Base-by-base conservation (phyloP, 1,140 invertebrate species). In the Tetramorium alpestre region DNA sequence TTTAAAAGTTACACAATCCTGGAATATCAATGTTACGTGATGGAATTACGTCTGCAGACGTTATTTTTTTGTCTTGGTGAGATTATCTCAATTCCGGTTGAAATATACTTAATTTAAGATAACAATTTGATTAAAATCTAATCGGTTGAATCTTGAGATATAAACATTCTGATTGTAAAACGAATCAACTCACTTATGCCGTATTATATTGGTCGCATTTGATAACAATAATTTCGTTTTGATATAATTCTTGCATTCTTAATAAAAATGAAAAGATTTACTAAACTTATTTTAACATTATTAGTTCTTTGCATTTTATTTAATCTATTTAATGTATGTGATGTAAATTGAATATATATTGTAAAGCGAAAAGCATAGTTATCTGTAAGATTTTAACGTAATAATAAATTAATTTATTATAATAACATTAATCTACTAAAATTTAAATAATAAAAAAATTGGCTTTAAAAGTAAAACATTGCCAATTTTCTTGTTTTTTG, bases 51-150 rank as follows among this genome's bases (percentile, higher is more conserved):
- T 22, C n/a, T 49, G 10, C 18, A 69, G 49, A 69, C 33, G 7
- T 69, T 49, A 69, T 49, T 69, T 69, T 69, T 25, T 13, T 25
- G 10, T 25, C 22, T 69, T 3, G 16, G 4, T 13, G 6, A 49
- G 49, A 25, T 47, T 69, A 69, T 69, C 3, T 69, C 22, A 47
- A 49, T 16, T 69, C 22, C 2, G 22, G 8, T 7, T 25, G 13
- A 69, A 69, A 28, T 69, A 25, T 4, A 16, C 13, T 69, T 3
- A 6, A n/a, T 69, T 69, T 25, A 16, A 69, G 41, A 69, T 47
- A 18, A 69, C 38, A 69, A 69, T 49, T 69, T 49, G 64, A 67
- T 67, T 62, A 62, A 69, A 69, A 69, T 25, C 28, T 65, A 65
- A 69, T 49, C 65, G 16, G 3, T 22, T 49, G 41, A 47, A 47